Evolutionary conservation across 2,113 vertebrate genomes (phyloP), one percentile per base, ranked within the genome.

Genomic region (Gila orcuttii): DNA sequence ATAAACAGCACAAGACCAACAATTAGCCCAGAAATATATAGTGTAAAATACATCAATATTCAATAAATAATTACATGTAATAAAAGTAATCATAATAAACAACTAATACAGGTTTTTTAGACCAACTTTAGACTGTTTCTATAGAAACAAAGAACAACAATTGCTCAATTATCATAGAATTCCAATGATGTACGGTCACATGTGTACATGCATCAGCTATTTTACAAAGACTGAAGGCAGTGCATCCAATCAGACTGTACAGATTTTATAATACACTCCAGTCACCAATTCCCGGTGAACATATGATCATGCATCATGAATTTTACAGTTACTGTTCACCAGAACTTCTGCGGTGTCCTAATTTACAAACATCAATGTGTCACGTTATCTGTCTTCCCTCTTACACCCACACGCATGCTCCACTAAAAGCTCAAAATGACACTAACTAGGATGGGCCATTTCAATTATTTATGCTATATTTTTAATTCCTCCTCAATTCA

Each of bases 401-500:
- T 60, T 55, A 50, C 45, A 33, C 28, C 55, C 59, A 19, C 64
- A 82, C 50, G 9, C 6, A 23, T 50, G 42, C 59, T 75, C 74
- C 76, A 50, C 68, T 82, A 86, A 82, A 76, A 83, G 81, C 79
- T 81, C 60, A 80, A 87, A 87, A 82, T 50, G 62, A 75, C 79
- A 75, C 52, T 55, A 74, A 82, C 66, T 71, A 82, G 84, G 64
- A 55, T 74, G 74, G 11, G 81, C 50, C 21, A 39, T 85, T 64
- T 89, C 80, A 81, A 88, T 88, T 89, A 90, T 90, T 85, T 69
- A 90, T 86, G 73, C 33, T 47, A 79, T 86, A 25, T 83, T 84
- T 88, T 76, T 87, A 88, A 86, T 90, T 86, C 78, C 74, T 59
- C 80, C 74, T 85, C 42, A 86, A 73, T 86, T 86, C 79, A 73